A percentile compares a stretch with the other conserved stretches of the same genome.
Evolutionary conservation across 2,888 invertebrate species (phyloP).

Genomic region (Oscheius sp.): DNA sequence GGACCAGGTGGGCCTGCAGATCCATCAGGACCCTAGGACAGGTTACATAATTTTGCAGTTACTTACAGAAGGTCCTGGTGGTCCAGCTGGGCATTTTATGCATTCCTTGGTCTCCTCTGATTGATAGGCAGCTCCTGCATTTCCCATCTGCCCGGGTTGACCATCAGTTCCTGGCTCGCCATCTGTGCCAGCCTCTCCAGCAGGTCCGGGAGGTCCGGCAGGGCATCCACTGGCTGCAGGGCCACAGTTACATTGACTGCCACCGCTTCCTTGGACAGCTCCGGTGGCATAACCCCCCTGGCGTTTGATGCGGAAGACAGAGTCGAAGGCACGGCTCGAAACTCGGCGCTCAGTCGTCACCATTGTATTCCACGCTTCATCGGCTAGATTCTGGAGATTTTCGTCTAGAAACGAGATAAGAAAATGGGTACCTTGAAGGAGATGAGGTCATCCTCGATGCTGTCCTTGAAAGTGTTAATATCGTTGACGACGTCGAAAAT

Average conservation of each 20-base stretch:
- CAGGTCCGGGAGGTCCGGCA: slow-evolving; percentile 53
- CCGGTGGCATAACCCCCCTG: slow-evolving; percentile 43
- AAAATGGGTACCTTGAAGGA: slow-evolving; percentile 40
- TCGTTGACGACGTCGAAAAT: slow-evolving; percentile 38
- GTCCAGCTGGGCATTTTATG: slow-evolving; percentile 55
- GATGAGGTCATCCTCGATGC: slow-evolving; percentile 42
- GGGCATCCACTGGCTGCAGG: slow-evolving; percentile 52
- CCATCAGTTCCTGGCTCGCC: slow-evolving; percentile 54
- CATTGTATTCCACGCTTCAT: slow-evolving; percentile 54
- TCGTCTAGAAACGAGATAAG: too few relatives aligned
- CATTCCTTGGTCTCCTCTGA: slow-evolving; percentile 36
- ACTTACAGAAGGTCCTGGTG: slow-evolving; percentile 45
- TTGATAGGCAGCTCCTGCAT: slow-evolving; percentile 50
- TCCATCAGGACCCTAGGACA: slow-evolving; percentile 45
- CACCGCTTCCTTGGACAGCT: slow-evolving; percentile 36
- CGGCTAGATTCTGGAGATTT: slow-evolving; percentile 39
- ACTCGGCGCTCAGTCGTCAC: slow-evolving; percentile 39
- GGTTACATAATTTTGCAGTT: slow-evolving; percentile 39
- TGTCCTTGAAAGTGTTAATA: slow-evolving; percentile 41
- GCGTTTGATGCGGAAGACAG: slow-evolving; percentile 43
- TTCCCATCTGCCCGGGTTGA: slow-evolving; percentile 51
- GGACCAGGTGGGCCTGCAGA: slow-evolving; percentile 52
- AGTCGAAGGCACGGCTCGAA: slow-evolving; percentile 41
- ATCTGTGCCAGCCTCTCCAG: slow-evolving; percentile 47
- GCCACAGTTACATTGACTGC: slow-evolving; percentile 45